Conservation (phyloP, 2,797 vertebrate genomes). For the Enoplosus armatus region DNA sequence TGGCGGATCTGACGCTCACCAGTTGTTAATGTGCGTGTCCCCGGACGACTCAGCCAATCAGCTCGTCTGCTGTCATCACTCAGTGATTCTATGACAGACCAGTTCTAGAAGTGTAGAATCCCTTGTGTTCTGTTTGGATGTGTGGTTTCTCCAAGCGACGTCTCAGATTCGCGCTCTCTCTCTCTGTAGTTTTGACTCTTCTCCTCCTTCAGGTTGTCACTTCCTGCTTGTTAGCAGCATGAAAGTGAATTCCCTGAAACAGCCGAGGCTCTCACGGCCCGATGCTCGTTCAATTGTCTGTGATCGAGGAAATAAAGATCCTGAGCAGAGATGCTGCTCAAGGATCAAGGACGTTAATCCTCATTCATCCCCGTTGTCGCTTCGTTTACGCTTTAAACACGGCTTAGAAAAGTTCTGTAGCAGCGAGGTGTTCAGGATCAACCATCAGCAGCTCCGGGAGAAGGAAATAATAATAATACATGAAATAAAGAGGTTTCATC, state of each 20-base stretch:
- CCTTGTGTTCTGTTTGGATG: neutral
- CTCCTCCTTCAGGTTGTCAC: neutral
- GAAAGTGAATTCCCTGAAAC: neutral
- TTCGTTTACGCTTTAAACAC: too few species aligned
- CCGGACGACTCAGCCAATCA: neutral
- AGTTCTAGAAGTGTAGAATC: neutral
- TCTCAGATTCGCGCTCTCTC: neutral
- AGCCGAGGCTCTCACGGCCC: neutral
- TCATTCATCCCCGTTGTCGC: too few species aligned
- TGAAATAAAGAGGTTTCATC: too few species aligned
- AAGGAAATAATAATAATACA: too few species aligned
- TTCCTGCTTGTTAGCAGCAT: neutral
- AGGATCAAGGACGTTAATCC: too few species aligned
- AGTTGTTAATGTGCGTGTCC: neutral
- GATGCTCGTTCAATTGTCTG: constrained; percentile 1
- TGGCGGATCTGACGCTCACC: neutral
- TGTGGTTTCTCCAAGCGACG: neutral
- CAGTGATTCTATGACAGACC: neutral
- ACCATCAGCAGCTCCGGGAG: too few species aligned
- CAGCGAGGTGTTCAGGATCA: too few species aligned
- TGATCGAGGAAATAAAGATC: neutral
- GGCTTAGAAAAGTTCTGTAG: too few species aligned
- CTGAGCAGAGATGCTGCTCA: too few species aligned
- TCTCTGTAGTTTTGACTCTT: neutral
- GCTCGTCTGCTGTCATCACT: neutral